These are phyloP conservation scores for Sympetrum striolatum DNA, from an alignment of 2,888 invertebrate genomes.

Conservation along the genomic window DNA sequence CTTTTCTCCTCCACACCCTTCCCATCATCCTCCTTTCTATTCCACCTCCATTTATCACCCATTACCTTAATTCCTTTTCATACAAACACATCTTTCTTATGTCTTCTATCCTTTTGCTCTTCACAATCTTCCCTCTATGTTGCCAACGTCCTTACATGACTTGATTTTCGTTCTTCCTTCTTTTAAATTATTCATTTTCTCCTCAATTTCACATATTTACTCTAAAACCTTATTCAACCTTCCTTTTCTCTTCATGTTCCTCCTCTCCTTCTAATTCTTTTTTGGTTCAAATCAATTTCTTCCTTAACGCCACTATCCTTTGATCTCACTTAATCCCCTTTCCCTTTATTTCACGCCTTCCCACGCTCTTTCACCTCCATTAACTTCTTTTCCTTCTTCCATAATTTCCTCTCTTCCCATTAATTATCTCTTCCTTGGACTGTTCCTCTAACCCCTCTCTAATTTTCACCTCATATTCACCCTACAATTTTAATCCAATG, in stretches of 20 bases:
- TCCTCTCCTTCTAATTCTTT: not conserved
- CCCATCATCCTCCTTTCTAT: not conserved
- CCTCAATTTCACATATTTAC: not conserved
- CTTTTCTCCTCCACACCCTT: not conserved
- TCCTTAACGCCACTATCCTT: not conserved
- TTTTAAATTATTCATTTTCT: not conserved
- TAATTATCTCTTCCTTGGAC: not conserved
- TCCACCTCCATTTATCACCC: not conserved
- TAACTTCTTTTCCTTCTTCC: not conserved
- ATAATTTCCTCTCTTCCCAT: not conserved
- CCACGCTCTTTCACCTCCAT: not conserved
- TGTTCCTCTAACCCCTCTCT: not conserved
- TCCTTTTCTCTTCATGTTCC: not conserved
- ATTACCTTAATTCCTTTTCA: not conserved
- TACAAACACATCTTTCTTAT: not conserved
- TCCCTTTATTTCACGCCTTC: not conserved
- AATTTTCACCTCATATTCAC: not conserved
- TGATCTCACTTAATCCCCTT: not conserved
- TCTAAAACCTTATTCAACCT: not conserved
- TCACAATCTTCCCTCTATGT: not conserved
- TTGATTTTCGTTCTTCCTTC: not conserved
- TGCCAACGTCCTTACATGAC: not conserved
- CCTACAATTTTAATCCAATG: not conserved
- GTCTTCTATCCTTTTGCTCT: not conserved
- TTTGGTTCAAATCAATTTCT: not conserved